Percentiles rank a stretch among this genome's conserved stretches.
These are phyloP conservation scores for Hypomecis punctinalis DNA, from an alignment of 2,888 invertebrate species.

Conservation along the genomic window DNA sequence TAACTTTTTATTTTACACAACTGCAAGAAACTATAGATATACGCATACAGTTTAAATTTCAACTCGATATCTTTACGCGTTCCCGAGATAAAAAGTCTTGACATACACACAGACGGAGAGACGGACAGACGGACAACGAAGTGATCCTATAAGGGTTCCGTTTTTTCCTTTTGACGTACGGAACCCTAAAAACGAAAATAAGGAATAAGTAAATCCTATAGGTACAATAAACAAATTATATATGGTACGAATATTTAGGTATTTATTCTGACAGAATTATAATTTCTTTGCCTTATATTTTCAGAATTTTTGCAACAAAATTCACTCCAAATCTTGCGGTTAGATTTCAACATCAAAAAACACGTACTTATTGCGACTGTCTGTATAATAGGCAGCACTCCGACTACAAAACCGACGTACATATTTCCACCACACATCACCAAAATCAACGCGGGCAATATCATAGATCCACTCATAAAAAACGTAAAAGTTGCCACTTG, in stretches of 20 bases:
- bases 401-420: not conserved
- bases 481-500: conserved; percentile 27
- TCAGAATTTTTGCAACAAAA: conserved; percentile 1
- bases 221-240: not conserved
- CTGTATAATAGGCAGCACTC: conserved; percentile 13
- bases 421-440: not conserved
- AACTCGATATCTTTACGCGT: too few species aligned
- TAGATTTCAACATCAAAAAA: conserved; percentile 26
- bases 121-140: too few species aligned
- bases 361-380: conserved; percentile 15
- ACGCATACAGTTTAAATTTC: too few species aligned
- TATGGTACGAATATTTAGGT: not conserved
- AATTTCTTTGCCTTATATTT: not conserved
- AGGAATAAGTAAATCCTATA: too few species aligned
- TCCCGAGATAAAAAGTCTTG: too few species aligned
- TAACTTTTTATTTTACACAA: too few species aligned
- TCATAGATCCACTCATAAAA: conserved; percentile 29
- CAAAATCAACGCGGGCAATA: conserved; percentile 17
- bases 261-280: not conserved
- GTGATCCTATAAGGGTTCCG: too few species aligned
- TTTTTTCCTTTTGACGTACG: too few species aligned
- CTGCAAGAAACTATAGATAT: too few species aligned
- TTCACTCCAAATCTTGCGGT: conserved; percentile 21
- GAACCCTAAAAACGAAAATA: too few species aligned
- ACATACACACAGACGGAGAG: too few species aligned